phyloP scores from a whole-genome alignment of 1,140 invertebrate genomes.

The Manduca sexta region DNA sequence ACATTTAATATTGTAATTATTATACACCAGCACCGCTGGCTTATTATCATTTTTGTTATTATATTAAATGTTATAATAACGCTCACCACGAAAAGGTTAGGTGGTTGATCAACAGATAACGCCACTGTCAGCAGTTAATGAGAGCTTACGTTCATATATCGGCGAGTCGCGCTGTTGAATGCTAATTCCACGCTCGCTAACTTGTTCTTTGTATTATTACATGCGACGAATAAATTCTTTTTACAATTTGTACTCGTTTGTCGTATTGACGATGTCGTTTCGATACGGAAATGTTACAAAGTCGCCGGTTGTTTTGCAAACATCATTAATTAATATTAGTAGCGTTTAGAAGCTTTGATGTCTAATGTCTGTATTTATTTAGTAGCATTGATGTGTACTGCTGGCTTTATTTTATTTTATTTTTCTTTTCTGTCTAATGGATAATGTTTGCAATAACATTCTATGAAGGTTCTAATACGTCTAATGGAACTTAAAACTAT shows the following conservation, averaged over 20 bases:
- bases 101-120: slow-evolving; percentile 50
- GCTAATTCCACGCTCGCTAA: slow-evolving; percentile 26
- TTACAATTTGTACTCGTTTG: slow-evolving; percentile 55
- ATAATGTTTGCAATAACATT: too few relatives aligned
- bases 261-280: slow-evolving; percentile 35
- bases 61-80: slow-evolving; percentile 66
- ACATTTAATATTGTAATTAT: slow-evolving; percentile 69
- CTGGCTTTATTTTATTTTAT: too few relatives aligned
- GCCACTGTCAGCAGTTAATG: slow-evolving; percentile 39
- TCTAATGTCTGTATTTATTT: too few relatives aligned
- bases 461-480: too few relatives aligned
- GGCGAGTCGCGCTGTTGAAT: slow-evolving; percentile 18
- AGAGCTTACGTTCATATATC: slow-evolving; percentile 20
- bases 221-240: slow-evolving; percentile 39
- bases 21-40: slow-evolving; percentile 44
- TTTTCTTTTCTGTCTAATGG: too few relatives aligned
- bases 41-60: slow-evolving; percentile 65
- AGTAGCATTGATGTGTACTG: too few relatives aligned
- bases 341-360: too few relatives aligned
- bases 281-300: slow-evolving; percentile 4
- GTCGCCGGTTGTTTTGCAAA: too few relatives aligned
- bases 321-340: too few relatives aligned
- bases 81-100: slow-evolving; percentile 52
- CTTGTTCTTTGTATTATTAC: slow-evolving; percentile 34
- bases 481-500: too few relatives aligned